These are phyloP conservation scores for Agriopis marginaria DNA, from an alignment of 2,888 invertebrate species.

Conservation along the genomic window DNA sequence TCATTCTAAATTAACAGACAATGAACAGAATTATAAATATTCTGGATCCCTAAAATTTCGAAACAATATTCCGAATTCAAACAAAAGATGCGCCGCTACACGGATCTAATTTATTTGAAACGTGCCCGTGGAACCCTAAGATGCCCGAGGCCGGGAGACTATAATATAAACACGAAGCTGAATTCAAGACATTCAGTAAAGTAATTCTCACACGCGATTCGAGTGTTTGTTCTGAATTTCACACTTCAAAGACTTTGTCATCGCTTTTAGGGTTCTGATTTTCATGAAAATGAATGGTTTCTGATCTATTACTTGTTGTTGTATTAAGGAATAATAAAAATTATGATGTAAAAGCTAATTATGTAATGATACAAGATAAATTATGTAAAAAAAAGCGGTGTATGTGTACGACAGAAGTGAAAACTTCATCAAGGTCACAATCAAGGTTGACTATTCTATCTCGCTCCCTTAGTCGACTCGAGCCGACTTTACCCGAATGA, in stretches of 20 bases:
- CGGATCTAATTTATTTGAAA: constrained; percentile 24
- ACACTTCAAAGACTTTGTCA: constrained; percentile 1
- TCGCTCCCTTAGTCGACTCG: too few relatives aligned
- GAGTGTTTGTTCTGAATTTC: constrained; percentile 33
- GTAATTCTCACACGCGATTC: constrained; percentile 19
- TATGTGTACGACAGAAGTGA: too few relatives aligned
- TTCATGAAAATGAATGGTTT: too few relatives aligned
- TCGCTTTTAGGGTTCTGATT: not conserved
- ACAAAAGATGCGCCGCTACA: constrained; percentile 20
- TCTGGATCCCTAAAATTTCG: constrained; percentile 16
- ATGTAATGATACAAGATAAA: too few relatives aligned
- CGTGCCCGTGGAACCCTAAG: constrained; percentile 17
- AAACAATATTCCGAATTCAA: constrained; percentile 28
- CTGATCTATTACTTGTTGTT: too few relatives aligned
- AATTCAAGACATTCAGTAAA: constrained; percentile 28
- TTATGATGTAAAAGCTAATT: too few relatives aligned
- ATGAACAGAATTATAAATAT: constrained; percentile 13
- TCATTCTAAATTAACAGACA: constrained; percentile 13
- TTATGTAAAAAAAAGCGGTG: too few relatives aligned
- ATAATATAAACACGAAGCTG: constrained; percentile 9
- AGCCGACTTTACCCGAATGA: too few relatives aligned
- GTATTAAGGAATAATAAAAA: too few relatives aligned
- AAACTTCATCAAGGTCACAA: too few relatives aligned
- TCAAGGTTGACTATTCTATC: too few relatives aligned
- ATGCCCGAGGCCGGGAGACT: constrained; percentile 11